Percentiles rank a stretch among this genome's conserved stretches.
phyloP scores from a whole-genome alignment of 2,888 invertebrate species.

The Trissonchulus latispiculum region DNA sequence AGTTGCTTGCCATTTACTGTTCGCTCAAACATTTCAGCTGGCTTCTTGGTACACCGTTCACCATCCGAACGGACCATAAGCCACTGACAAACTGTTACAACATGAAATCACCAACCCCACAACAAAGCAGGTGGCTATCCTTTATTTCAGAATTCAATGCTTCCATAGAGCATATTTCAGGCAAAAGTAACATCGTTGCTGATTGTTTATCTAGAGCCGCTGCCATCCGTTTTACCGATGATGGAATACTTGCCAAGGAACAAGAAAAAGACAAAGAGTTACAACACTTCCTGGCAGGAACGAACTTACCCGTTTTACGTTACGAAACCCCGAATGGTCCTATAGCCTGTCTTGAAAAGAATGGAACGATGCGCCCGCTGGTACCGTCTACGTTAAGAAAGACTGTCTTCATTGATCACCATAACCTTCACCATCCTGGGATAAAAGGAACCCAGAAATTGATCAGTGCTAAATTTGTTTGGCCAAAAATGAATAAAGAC shows the following conservation, averaged over 20 bases:
- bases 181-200: neutral
- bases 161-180: neutral
- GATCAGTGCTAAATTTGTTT: neutral
- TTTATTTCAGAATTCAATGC: neutral
- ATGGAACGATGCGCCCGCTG: neutral
- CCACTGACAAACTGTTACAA: neutral
- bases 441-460: neutral
- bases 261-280: neutral
- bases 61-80: neutral
- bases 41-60: neutral
- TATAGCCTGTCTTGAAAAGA: neutral
- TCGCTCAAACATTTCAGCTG: neutral
- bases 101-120: neutral
- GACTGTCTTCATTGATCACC: neutral
- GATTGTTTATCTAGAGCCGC: neutral
- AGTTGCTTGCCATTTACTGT: constrained; percentile 7
- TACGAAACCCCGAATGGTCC: neutral
- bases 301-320: neutral
- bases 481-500: neutral
- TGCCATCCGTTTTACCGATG: neutral
- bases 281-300: neutral
- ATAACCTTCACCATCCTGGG: neutral
- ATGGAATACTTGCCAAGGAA: neutral
- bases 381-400: neutral
- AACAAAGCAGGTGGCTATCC: neutral